Conservation (phyloP, 2,888 invertebrate genomes). For the Pasiphila rectangulata region DNA sequence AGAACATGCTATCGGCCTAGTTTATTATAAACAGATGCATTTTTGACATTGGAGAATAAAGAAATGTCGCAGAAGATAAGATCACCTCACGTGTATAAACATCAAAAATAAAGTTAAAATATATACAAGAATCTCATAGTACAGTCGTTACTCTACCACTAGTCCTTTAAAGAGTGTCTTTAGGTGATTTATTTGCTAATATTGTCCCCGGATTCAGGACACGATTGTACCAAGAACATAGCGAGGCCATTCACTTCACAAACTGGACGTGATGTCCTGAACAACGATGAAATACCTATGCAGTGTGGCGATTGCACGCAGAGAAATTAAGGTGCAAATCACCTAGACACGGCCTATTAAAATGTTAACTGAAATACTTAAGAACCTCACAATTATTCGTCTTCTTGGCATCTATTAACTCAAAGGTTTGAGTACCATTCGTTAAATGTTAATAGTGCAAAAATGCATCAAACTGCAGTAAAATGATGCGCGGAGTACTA, state of each 20-base stretch:
- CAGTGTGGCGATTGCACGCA: constrained; percentile 2
- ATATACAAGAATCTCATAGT: no score
- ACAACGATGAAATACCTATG: constrained; percentile 16
- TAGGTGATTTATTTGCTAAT: constrained; percentile 26
- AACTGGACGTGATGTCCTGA: constrained; percentile 41
- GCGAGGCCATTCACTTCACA: constrained; percentile 67
- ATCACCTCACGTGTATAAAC: no score
- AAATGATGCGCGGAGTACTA: constrained; percentile 4
- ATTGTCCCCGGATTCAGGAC: constrained; percentile 50
- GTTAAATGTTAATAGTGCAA: not conserved
- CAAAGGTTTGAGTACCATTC: no score
- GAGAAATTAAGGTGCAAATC: constrained; percentile 1
- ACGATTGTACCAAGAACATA: constrained; percentile 61
- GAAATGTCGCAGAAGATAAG: not conserved
- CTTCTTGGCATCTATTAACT: no score
- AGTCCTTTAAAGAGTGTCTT: not conserved
- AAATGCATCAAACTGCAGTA: constrained; percentile 9
- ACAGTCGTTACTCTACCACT: no score
- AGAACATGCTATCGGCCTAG: constrained; percentile 1
- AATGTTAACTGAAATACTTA: not conserved
- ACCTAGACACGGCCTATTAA: not conserved
- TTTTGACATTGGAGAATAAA: constrained; percentile 1
- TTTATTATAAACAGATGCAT: constrained; percentile 2
- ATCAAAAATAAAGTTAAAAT: no score
- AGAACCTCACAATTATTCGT: no score